A percentile compares a stretch with the other conserved stretches of the same genome.
These are phyloP conservation scores for Dicyrtoma fusca DNA, from an alignment of 2,888 invertebrate species.

Conservation along the genomic window DNA sequence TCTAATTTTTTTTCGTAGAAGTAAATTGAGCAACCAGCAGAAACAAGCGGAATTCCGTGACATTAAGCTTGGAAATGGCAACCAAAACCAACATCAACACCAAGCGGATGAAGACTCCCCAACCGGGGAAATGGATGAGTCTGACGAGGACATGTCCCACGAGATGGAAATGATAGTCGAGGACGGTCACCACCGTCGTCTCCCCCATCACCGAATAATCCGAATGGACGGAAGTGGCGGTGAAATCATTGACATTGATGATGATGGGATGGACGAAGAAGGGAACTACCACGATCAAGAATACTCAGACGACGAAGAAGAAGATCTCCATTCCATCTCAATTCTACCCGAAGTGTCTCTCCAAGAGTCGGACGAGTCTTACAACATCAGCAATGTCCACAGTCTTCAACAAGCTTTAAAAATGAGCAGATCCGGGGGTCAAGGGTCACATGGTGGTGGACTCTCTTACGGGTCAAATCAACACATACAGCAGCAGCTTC, in stretches of 20 bases:
- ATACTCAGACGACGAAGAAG: slow-evolving; percentile 50
- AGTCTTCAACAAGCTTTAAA: slow-evolving; percentile 46
- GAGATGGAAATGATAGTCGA: neutral
- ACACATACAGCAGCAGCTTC: neutral
- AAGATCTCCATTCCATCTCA: slow-evolving; percentile 48
- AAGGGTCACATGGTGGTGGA: neutral
- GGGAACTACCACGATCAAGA: slow-evolving; percentile 38
- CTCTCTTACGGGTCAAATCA: neutral
- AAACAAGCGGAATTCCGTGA: no score
- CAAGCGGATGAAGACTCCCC: neutral
- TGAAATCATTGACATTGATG: slow-evolving; percentile 24
- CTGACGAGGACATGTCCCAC: slow-evolving; percentile 36
- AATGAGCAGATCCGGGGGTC: slow-evolving; percentile 34
- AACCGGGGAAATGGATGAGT: slow-evolving; percentile 28
- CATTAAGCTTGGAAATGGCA: no score
- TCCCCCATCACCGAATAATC: neutral
- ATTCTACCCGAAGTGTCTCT: slow-evolving; percentile 55
- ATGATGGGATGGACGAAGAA: slow-evolving; percentile 13
- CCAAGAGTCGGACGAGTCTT: slow-evolving; percentile 53
- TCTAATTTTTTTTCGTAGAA: no score
- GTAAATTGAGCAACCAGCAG: no score
- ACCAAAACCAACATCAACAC: no score
- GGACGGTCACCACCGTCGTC: neutral
- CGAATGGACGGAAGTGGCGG: neutral
- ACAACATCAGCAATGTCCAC: slow-evolving; percentile 46